Evolutionary conservation across 2,113 vertebrate genomes (phyloP).

Genomic region (Morone chrysops): DNA sequence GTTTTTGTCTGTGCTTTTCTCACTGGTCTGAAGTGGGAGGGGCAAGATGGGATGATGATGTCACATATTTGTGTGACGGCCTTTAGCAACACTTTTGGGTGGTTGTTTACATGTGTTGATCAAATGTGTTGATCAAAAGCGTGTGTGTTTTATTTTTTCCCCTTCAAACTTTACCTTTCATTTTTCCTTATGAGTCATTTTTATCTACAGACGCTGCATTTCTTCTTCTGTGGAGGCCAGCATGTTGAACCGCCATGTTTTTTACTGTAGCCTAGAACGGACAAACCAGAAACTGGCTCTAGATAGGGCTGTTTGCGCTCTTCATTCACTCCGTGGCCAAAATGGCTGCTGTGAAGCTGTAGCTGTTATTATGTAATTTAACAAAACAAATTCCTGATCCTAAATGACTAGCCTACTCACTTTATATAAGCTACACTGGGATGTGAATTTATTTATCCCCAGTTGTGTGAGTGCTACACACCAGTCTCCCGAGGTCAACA

Average conservation of each 20-base stretch:
- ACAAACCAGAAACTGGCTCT: too few relatives aligned
- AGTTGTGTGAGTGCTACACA: background rate
- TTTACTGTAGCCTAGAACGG: too few relatives aligned
- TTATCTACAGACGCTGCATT: too few relatives aligned
- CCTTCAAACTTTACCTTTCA: background rate
- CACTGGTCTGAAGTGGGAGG: background rate
- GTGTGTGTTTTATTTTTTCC: too few relatives aligned
- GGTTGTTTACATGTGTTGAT: background rate
- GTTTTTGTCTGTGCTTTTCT: background rate
- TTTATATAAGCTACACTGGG: background rate
- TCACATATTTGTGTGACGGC: background rate
- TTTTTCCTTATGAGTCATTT: background rate
- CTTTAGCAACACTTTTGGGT: background rate
- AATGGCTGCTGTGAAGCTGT: too few relatives aligned
- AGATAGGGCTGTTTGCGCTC: too few relatives aligned
- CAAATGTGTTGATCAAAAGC: too few relatives aligned
- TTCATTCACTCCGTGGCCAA: too few relatives aligned
- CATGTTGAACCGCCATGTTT: too few relatives aligned
- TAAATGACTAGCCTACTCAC: background rate
- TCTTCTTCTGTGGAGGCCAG: too few relatives aligned
- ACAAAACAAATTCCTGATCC: slow-evolving; percentile 2
- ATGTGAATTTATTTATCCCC: background rate
- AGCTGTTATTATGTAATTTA: background rate
- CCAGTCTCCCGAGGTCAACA: slow-evolving; percentile 51
- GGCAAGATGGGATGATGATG: background rate